Percentiles rank a stretch among this genome's conserved stretches.
Conservation (phyloP, 2,797 vertebrate genomes). For the Cyprinodon diabolis region DNA sequence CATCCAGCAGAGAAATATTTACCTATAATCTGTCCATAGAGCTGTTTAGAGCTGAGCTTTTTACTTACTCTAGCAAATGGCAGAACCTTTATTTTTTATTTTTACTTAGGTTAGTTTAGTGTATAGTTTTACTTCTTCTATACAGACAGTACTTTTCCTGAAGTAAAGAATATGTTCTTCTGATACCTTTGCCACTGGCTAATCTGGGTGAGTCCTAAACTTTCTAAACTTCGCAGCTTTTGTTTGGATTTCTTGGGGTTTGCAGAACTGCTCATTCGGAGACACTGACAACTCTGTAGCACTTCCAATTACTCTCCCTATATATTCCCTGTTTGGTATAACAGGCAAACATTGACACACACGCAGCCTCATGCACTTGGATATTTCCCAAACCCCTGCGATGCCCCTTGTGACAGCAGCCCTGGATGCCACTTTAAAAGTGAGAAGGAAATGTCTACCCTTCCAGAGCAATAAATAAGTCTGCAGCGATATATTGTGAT, state of each 20-base stretch:
- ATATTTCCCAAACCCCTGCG: slow-evolving; percentile 1
- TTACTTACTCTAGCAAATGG: too few species aligned
- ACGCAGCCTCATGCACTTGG: background rate
- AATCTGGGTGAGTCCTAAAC: background rate
- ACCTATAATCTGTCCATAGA: too few species aligned
- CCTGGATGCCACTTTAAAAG: background rate
- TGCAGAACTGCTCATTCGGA: background rate
- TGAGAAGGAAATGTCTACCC: background rate
- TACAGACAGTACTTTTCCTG: too few species aligned
- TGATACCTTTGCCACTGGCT: background rate
- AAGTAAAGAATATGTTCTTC: too few species aligned
- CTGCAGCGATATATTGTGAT: background rate
- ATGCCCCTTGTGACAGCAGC: background rate
- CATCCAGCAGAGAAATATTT: too few species aligned
- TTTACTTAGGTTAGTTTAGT: too few species aligned
- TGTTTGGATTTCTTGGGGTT: too few species aligned
- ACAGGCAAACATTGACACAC: background rate
- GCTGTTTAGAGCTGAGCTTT: too few species aligned
- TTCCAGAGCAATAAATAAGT: background rate
- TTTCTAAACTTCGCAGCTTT: background rate
- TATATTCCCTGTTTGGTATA: background rate
- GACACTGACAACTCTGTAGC: background rate
- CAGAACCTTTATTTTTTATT: too few species aligned
- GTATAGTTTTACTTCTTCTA: too few species aligned
- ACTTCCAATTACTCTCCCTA: background rate